These are phyloP conservation scores for Nixonia krombeini DNA, from an alignment of 1,140 invertebrate species.

Conservation along the genomic window DNA sequence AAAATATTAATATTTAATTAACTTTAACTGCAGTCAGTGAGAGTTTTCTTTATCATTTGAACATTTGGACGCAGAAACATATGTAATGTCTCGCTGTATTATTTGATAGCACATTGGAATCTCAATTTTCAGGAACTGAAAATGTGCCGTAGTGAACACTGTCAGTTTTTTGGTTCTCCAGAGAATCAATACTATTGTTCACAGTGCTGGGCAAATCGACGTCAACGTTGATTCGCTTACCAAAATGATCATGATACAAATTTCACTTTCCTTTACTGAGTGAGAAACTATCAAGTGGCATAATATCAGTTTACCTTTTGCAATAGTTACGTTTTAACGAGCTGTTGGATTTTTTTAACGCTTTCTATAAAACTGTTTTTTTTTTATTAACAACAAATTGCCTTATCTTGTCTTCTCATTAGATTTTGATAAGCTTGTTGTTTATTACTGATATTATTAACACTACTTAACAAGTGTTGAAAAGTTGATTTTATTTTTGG, in stretches of 20 bases:
- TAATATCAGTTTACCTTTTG: slow-evolving; percentile 27
- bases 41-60: slow-evolving; percentile 2
- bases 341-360: slow-evolving; percentile 14
- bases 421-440: not conserved
- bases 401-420: slow-evolving; percentile 1
- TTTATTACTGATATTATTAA: slow-evolving; percentile 8
- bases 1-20: too few relatives aligned
- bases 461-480: too few relatives aligned
- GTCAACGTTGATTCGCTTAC: slow-evolving; percentile 53
- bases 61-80: not conserved
- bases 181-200: slow-evolving; percentile 68
- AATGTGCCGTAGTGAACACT: slow-evolving; percentile 63
- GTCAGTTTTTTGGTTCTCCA: slow-evolving; percentile 65
- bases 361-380: slow-evolving; percentile 21
- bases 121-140: slow-evolving; percentile 30
- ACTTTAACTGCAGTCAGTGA: too few relatives aligned
- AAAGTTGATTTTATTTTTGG: too few relatives aligned
- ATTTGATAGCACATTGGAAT: not conserved
- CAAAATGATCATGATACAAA: slow-evolving; percentile 64
- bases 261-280: slow-evolving; percentile 43
- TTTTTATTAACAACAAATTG: not conserved
- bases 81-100: too few relatives aligned
- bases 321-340: slow-evolving; percentile 12
- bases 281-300: slow-evolving; percentile 27
- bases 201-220: slow-evolving; percentile 64